Evolutionary conservation across 1,140 invertebrate genomes (phyloP).

Genomic region (Grapholita molesta): DNA sequence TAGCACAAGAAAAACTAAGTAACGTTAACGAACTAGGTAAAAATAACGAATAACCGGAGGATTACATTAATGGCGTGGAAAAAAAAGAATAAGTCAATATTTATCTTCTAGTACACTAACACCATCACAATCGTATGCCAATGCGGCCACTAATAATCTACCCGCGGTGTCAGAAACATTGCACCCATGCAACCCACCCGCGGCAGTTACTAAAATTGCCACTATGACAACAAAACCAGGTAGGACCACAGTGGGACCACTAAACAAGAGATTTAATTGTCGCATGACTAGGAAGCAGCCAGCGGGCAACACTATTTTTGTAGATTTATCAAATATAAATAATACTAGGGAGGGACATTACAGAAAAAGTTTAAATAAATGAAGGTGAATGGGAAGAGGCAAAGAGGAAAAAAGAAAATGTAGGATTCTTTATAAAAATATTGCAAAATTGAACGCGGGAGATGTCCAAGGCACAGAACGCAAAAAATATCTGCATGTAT

Average conservation of each 20-base stretch:
- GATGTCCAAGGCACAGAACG: not conserved
- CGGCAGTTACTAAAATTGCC: not conserved
- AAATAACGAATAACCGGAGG: not conserved
- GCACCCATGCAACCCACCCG: not conserved
- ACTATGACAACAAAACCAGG: not conserved
- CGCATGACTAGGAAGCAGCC: not conserved
- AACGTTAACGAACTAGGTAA: not conserved
- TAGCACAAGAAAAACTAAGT: not conserved
- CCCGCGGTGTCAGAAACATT: not conserved
- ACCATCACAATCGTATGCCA: not conserved
- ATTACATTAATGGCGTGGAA: not conserved
- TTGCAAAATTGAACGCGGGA: not conserved
- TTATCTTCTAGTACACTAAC: not conserved
- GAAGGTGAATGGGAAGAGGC: not conserved
- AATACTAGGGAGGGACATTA: not conserved
- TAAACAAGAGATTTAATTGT: not conserved
- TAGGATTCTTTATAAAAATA: not conserved
- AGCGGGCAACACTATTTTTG: too few relatives aligned
- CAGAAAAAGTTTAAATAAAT: not conserved
- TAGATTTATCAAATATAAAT: not conserved
- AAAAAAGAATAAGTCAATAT: not conserved
- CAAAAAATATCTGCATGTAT: slow-evolving; percentile 11
- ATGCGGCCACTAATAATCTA: not conserved
- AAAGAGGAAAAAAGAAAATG: not conserved
- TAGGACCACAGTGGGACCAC: not conserved